Evolutionary conservation across 2,113 vertebrate genomes (phyloP), one percentile per base, ranked within the genome.

Genomic region (Aleadryas rufinucha): DNA sequence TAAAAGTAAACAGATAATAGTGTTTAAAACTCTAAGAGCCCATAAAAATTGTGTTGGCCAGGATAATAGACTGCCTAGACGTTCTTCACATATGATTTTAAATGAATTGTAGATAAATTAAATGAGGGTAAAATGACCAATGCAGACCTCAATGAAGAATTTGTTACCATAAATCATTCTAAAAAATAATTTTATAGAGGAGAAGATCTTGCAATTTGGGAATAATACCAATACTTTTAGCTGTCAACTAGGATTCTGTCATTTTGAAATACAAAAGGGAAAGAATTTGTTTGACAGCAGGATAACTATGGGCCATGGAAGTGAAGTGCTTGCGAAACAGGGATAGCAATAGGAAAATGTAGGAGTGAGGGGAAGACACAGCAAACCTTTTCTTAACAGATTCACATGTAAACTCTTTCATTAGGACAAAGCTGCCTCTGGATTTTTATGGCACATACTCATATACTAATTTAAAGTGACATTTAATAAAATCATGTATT

Each of bases 341-440:
- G 13, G 3, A 66, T 41, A 37, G 2, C 6, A 79, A 27, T 2
- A 50, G 24, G 5, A 87, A 83, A 90, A 75, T n/a, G 8, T 0
- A 2, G 27, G 7, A 60, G 2, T 17, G 20, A 17, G 13, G 10
- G 3, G 6, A 14, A 54, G 12, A 30, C 2, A 6, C 4, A 42
- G 5, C 10, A 86, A 79, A 11, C 6, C 13, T 37, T 7, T 35
- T 66, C 54, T 84, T 49, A 61, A 47, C 3, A 57, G 17, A 57
- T 57, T 23, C 2, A 6, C 42, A 6, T 21, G 8, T 57, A 14
- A 59, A 66, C 15, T 8, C 22, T 60, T 8, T 41, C 15, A 30
- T 33, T 33, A n/a, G 9, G 28, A 65, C 13, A 79, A 82, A 93
- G 24, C 6, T 71, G 27, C 30, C 27, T 72, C n/a, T 63, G 16